phyloP scores from a whole-genome alignment of 2,888 invertebrate genomes.

The Allophyes oxyacanthae region DNA sequence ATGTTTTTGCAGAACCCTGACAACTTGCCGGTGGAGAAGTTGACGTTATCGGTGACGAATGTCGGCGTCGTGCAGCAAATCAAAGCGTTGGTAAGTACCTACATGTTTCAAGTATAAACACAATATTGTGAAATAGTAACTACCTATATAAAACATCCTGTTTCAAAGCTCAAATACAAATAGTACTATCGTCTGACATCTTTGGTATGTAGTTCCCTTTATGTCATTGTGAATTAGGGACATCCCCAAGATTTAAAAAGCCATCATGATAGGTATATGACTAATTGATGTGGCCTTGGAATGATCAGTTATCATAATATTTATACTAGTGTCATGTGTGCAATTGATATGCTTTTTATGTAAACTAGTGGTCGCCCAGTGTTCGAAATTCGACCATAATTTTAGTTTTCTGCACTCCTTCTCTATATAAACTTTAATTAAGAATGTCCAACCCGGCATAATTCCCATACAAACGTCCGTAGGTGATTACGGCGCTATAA shows the following conservation, averaged over 20 bases:
- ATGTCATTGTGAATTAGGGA: slow-evolving; percentile 7
- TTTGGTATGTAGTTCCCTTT: slow-evolving; percentile 4
- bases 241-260: slow-evolving; percentile 6
- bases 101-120: slow-evolving; percentile 21
- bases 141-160: slow-evolving; percentile 22
- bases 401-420: no score
- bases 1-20: slow-evolving; percentile 87
- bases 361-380: no score
- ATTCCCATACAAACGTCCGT: no score
- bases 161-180: not conserved
- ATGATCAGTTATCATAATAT: not conserved
- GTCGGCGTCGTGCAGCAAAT: slow-evolving; percentile 88
- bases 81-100: slow-evolving; percentile 90
- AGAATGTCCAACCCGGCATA: no score
- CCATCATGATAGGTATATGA: not conserved
- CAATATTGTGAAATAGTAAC: slow-evolving; percentile 44
- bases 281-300: slow-evolving; percentile 28
- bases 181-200: no score
- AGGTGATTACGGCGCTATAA: no score
- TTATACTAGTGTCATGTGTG: not conserved
- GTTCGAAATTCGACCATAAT: no score
- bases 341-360: no score
- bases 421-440: no score
- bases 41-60: slow-evolving; percentile 79
- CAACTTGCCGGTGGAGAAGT: slow-evolving; percentile 87